Evolutionary conservation across 2,113 vertebrate species (phyloP).

Genomic region (Donacobius atricapilla): DNA sequence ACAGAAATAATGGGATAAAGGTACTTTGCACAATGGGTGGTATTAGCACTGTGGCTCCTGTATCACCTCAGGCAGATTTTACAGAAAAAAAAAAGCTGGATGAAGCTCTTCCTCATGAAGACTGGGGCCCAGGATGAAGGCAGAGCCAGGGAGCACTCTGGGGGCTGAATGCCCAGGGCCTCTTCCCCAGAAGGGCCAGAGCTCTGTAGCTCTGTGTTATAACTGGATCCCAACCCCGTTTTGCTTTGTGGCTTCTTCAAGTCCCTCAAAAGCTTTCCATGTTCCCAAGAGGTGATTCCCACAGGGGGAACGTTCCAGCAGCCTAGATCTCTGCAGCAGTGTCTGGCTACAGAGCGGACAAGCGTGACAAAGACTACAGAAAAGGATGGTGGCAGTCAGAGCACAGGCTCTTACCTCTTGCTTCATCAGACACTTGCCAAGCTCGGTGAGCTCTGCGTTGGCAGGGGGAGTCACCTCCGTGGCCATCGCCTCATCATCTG

Average conservation of each 20-base stretch:
- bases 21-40: neutral
- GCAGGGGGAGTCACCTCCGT: slow-evolving; percentile 78
- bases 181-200: neutral
- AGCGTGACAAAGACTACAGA: neutral
- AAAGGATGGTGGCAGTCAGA: neutral
- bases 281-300: neutral
- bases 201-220: neutral
- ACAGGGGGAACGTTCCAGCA: neutral
- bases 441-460: slow-evolving; percentile 83
- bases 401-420: slow-evolving; percentile 79
- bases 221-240: neutral
- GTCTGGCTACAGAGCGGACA: neutral
- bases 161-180: neutral
- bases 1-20: rapidly evolving
- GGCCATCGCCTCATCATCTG: slow-evolving; percentile 92
- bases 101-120: neutral
- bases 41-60: neutral
- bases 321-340: neutral
- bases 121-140: neutral
- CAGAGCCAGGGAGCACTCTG: neutral
- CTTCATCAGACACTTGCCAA: slow-evolving; percentile 89
- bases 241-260: neutral
- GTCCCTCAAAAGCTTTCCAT: neutral
- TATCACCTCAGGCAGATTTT: neutral
- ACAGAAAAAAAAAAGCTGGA: neutral